These are phyloP conservation scores for Drosophila mojavensis DNA, from an alignment of 1,140 invertebrate species.

Conservation along the genomic window DNA sequence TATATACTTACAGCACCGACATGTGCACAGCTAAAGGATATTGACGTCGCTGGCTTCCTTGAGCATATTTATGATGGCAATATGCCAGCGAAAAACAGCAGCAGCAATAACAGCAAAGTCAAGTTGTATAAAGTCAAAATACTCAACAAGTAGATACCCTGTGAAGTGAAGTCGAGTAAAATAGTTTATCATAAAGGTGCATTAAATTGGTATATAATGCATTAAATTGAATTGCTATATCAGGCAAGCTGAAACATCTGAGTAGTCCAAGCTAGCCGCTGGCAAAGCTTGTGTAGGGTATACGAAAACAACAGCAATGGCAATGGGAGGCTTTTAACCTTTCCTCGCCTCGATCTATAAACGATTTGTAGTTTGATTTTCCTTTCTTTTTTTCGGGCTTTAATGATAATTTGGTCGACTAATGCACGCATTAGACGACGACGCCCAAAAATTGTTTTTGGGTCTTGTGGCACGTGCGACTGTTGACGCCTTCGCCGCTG, in stretches of 20 bases:
- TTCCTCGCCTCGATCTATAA: conserved; percentile 44
- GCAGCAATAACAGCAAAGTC: neutral
- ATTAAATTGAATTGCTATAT: neutral
- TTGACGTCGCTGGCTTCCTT: conserved; percentile 43
- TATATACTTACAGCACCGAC: conserved; percentile 9
- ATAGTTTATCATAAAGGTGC: neutral
- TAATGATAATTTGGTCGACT: conserved; percentile 59
- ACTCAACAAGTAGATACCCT: neutral
- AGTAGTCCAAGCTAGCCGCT: no score
- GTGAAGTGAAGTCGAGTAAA: neutral
- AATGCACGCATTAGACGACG: conserved; percentile 70
- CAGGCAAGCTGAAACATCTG: neutral
- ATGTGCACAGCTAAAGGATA: conserved; percentile 44
- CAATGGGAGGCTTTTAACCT: conserved; percentile 70
- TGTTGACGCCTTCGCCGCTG: conserved; percentile 24
- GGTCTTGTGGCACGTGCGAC: conserved; percentile 64
- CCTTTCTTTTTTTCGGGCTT: conserved; percentile 22
- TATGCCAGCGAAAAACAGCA: conserved; percentile 44
- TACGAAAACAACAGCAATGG: conserved; percentile 1
- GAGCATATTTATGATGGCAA: conserved; percentile 55
- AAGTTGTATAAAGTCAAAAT: no score
- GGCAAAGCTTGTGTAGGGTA: no score
- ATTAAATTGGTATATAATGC: no score
- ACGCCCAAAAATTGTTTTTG: conserved; percentile 43
- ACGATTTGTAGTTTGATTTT: conserved; percentile 69